These are phyloP conservation scores for Noctua janthina DNA, from an alignment of 2,888 invertebrate genomes.

Conservation along the genomic window DNA sequence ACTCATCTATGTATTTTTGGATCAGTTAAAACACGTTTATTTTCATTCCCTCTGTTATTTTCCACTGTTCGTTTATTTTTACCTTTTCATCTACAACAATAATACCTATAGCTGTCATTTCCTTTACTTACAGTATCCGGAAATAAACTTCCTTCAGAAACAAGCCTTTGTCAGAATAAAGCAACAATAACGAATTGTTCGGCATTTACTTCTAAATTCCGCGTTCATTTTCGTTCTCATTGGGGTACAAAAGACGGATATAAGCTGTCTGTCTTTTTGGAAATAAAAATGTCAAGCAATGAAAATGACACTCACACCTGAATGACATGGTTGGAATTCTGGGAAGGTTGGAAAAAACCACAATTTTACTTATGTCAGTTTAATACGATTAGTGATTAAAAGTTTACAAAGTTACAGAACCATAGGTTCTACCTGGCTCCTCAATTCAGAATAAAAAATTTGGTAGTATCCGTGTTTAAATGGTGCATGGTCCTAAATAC, in stretches of 20 bases:
- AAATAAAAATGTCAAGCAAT: conserved; percentile 34
- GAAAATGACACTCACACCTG: conserved; percentile 7
- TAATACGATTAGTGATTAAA: neutral
- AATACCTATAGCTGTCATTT: conserved; percentile 36
- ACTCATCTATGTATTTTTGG: neutral
- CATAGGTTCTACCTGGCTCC: neutral
- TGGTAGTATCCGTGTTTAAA: neutral
- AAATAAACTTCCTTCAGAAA: conserved; percentile 44
- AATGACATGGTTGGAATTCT: neutral
- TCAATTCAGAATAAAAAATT: neutral
- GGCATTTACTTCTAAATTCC: conserved; percentile 31
- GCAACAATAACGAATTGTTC: conserved; percentile 50
- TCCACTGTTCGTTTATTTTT: conserved; percentile 22
- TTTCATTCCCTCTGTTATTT: neutral
- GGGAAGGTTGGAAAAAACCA: neutral
- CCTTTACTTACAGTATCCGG: conserved; percentile 27
- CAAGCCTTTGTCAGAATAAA: conserved; percentile 45
- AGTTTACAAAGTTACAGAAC: neutral
- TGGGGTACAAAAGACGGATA: conserved; percentile 36
- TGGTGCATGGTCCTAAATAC: neutral
- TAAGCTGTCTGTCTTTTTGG: conserved; percentile 26
- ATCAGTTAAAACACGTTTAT: neutral
- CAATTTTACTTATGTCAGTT: neutral
- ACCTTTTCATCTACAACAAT: conserved; percentile 36
- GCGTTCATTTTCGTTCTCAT: conserved; percentile 34